Base-by-base conservation (phyloP, 2,113 vertebrate species). In the Sinosuthora webbiana region DNA sequence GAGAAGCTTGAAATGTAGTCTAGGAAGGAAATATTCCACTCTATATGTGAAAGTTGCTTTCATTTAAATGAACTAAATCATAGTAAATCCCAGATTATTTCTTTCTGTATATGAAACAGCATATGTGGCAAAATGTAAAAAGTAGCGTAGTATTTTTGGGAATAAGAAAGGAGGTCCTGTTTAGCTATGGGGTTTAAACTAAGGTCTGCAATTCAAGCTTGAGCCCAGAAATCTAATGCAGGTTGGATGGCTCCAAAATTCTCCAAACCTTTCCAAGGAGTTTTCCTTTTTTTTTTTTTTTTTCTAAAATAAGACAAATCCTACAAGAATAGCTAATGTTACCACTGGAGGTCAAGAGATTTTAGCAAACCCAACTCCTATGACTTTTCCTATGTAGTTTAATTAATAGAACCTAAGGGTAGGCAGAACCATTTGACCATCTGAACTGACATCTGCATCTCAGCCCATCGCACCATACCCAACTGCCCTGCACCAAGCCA, bases 341-440 rank as follows among this genome's bases (percentile, higher is more conserved):
- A 86, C 42, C n/a, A 44, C 3, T 59, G 68, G 77, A 81, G 83
- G 78, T 95, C 79, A 83, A 83, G 76, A 82, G 76, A 92, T 93
- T 93, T 93, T 85, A 95, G 87, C 63, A 79, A 79, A 55, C 60
- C 39, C 31, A 89, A 65, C 70, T 93, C 35, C 64, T 56, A 3
- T 47, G 79, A 89, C 64, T 83, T 90, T 76, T 91, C 50, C 85
- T 47, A 33, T 25, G 15, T 15, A 93, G 90, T 90, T 91, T 96
- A 95, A 94, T 97, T 97, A 94, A 95, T 16, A 87, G 78, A 83
- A 95, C 71, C 87, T 85, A 30, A 75, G 94, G 75, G 83, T 22
- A 67, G 79, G 44, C 82, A 90, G 83, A 90, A 68, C 27, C 59
- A 56, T 85, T 91, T 93, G 93, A 91, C 87, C 85, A 59, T 85